A percentile compares a stretch with the other conserved stretches of the same genome.
Conservation (phyloP, 2,113 vertebrate genomes). For the Nipponia nippon region DNA sequence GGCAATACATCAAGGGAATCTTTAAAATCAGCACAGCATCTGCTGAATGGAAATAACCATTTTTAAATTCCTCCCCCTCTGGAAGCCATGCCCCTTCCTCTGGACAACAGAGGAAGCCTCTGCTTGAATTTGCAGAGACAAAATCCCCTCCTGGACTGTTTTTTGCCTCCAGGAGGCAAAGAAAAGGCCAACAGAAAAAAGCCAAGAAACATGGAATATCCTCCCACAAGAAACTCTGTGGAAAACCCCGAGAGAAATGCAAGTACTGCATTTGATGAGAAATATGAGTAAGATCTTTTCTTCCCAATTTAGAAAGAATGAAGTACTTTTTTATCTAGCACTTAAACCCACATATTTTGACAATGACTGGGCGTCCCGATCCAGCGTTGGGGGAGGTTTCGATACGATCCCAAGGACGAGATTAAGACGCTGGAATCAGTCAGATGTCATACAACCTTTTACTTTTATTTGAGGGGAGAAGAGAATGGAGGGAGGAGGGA, state of each 20-base stretch:
- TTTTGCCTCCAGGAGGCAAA: not conserved
- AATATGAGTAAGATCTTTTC: not conserved
- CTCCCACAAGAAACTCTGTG: not conserved
- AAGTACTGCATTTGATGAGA: not conserved
- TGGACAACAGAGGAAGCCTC: not conserved
- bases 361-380: too few species aligned
- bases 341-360: not conserved
- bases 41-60: not conserved
- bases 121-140: not conserved
- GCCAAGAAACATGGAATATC: not conserved
- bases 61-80: not conserved
- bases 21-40: not conserved
- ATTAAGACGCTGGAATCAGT: too few species aligned
- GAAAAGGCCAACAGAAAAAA: not conserved
- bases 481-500: too few species aligned
- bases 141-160: not conserved
- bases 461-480: too few species aligned
- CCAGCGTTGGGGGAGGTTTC: too few species aligned
- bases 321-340: not conserved
- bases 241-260: not conserved
- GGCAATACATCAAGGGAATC: not conserved
- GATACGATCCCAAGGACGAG: too few species aligned
- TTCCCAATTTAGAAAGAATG: not conserved
- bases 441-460: too few species aligned
- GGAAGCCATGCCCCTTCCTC: not conserved